Evolutionary conservation across 2,113 vertebrate genomes (phyloP), one percentile per base, ranked within the genome.

Genomic region (Rissa tridactyla): DNA sequence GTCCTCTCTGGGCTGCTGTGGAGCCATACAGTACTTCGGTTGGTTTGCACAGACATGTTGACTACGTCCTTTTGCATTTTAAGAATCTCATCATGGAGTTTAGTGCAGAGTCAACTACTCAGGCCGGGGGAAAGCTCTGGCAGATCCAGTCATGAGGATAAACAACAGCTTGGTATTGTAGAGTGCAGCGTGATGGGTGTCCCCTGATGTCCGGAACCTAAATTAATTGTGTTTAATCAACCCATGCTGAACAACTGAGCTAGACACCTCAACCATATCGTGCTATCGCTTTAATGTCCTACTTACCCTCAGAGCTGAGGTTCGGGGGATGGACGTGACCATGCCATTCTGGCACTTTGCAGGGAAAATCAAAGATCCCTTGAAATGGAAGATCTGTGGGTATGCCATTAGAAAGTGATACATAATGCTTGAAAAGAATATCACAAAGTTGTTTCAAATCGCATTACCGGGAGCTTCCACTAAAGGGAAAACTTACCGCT

Each of bases 161-260:
- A 97, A 98, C 97, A 98, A 95, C 87, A 83, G 90, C 88, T 94
- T 90, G 89, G 88, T 88, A 83, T 89, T 79, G 73, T 88, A 92
- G 77, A 81, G 66, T 80, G 88, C 81, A 83, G 97, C 3, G 13
- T 97, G 97, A 97, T 64, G 84, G 86, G 94, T 89, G 94, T 98
- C 97, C 96, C 97, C 93, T 93, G 88, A 97, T 98, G 96, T 97
- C 97, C 96, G 97, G 97, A 97, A 94, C 96, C 87, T 84, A 94
- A 97, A 97, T 98, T 97, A 97, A 96, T 98, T 97, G 88, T 77
- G 68, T 97, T 98, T 98, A 98, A 98, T 97, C 97, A 98, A 96
- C 94, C 93, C 97, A 88, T 82, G 92, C 97, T 96, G 96, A 97
- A 94, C 80, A 97, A 60, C 25, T 17, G 95, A 97, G 92, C 91